Evolutionary conservation across 2,888 invertebrate species (phyloP), one percentile per base, ranked within the genome.

Genomic region (Diarsia mendica): DNA sequence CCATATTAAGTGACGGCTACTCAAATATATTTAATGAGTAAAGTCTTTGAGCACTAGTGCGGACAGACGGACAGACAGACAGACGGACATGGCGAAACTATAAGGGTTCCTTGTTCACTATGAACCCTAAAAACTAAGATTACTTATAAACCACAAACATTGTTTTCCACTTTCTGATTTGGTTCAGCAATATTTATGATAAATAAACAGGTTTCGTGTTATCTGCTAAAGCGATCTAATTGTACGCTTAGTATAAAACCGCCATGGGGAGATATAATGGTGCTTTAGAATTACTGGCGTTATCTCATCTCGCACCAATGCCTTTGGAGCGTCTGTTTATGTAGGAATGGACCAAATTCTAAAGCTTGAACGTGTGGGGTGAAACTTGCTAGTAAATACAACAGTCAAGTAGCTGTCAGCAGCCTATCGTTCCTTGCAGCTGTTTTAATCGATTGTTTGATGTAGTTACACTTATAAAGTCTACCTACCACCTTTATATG

Each of bases 231-330:
- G 33, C 44, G n/a, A 81, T 81, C 75, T 74, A 65, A 83, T 83
- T 69, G 68, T 33, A 60, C 58, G 48, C 28, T 28, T 33, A 51
- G 48, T 67, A 23, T 63, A 70, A 84, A 66, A 74, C 58, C 63
- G 60, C 55, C 44, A 72, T 72, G 67, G 69, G n/a, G 55, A 23
- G 28, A 67, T 65, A 84, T 77, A 85, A 70, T 61, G 51, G 77
- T 55, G 67, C 68, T 73, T 73, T 73, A 69, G 84, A 80, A 81
- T 60, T 82, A 28, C 55, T 48, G 23, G 66, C 66, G 84, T 63
- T 81, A 81, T 84, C 84, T 69, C 67, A 53, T 80, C 80, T 80
- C 84, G 75, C 80, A 74, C 75, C 80, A 67, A 53, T 84, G 80
- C 48, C 67, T n/a, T 80, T 79, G 69, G 23, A 71, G 15, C 33